Evolutionary conservation across 2,797 vertebrate genomes (phyloP), one percentile per base, ranked within the genome.

Genomic region (Sebastes ruberrimus): DNA sequence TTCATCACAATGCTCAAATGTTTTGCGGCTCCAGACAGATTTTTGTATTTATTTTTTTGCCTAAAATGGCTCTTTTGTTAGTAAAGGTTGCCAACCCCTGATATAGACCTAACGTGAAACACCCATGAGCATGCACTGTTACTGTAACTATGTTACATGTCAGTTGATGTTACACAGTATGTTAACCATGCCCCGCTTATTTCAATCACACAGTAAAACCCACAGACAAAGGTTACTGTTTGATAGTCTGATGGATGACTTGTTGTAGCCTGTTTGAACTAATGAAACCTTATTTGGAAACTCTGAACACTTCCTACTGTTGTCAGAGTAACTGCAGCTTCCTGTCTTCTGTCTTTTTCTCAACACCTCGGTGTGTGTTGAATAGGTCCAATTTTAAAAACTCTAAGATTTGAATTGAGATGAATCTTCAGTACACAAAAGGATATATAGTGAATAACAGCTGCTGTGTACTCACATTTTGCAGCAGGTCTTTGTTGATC

Each of bases 391-490:
- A 38, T 27, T 53, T 10, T 1, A 1, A 16, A 35, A 32, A 55
- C 1, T 64, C 6, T 11, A 11, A 61, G 38, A 28, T 23, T 3
- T 65, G 5, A 49, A 42, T 57, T 23, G 7, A 52, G 5, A 57
- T 8, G 14, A 5, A 5, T 38, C 18, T 42, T 9, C 3, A 18
- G 35, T 46, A 46, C 16, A 52, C 8, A 52, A 13, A 28, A 57
- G 16, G 42, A 35, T 25, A 20, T 23, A 6, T 1, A 18, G 3
- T 33, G 9, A 61, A 13, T 11, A 46, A 30, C 10, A 38, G 30
- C 33, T 79, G 22, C 18, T 28, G 28, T 55, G 25, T 79, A 80
- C 74, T 88, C 33, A 86, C 84, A 80, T 86, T 53, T 33, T 77
- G 56, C 27, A 70, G 7, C 46, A 35, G 18, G 33, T 75, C 27